These are phyloP conservation scores for Halotydeus destructor DNA, from an alignment of 1,140 invertebrate species.

Conservation along the genomic window DNA sequence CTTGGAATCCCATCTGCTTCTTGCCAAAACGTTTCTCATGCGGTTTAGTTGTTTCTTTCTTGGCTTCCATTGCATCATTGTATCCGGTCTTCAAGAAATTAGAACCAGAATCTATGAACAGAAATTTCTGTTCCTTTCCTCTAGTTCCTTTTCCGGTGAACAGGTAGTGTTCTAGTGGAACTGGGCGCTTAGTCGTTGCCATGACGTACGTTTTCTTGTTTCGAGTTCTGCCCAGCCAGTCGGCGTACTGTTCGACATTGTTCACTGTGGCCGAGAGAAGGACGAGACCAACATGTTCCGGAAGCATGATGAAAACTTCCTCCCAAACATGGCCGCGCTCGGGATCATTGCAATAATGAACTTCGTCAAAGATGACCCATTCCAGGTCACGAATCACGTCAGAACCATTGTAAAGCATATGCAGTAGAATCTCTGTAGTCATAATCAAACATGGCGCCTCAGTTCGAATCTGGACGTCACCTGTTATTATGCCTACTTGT, in stretches of 20 bases:
- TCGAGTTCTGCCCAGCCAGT: conserved; percentile 90
- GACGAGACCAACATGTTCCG: conserved; percentile 80
- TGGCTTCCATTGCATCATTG: conserved; percentile 42
- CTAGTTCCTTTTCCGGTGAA: conserved; percentile 68
- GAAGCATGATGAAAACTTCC: conserved; percentile 87
- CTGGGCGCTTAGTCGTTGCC: conserved; percentile 73
- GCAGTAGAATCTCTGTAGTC: conserved; percentile 93
- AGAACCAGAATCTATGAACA: conserved; percentile 55
- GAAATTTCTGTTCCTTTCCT: conserved; percentile 54
- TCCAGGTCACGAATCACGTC: conserved; percentile 87
- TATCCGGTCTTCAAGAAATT: conserved; percentile 42
- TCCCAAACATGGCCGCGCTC: conserved; percentile 99
- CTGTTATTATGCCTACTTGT: conserved; percentile 29
- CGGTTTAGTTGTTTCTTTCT: conserved; percentile 30
- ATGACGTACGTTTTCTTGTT: conserved; percentile 84
- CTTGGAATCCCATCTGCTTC: background rate
- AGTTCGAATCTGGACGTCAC: conserved; percentile 28
- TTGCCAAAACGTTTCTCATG: background rate
- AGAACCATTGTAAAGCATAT: conserved; percentile 84
- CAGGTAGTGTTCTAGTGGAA: conserved; percentile 81
- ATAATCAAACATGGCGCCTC: conserved; percentile 89
- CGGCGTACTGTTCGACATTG: conserved; percentile 85
- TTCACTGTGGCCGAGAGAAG: conserved; percentile 95
- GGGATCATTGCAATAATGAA: conserved; percentile 95
- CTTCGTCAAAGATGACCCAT: conserved; percentile 98